phyloP scores from a whole-genome alignment of 2,888 invertebrate species.

The Fissipunctia ypsillon region DNA sequence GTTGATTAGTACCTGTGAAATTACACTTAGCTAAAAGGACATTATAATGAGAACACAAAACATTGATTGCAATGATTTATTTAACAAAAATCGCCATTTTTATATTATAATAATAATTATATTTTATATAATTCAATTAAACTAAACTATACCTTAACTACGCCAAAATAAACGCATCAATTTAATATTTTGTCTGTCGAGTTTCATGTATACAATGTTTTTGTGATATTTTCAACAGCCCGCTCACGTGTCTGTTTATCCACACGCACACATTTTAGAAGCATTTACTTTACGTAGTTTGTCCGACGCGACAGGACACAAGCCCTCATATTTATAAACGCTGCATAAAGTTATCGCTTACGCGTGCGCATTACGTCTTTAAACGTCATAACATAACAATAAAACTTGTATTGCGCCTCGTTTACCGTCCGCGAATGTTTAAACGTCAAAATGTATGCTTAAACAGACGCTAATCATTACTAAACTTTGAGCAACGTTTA shows the following conservation, averaged over 20 bases:
- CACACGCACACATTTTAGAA: neutral
- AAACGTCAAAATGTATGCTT: too few relatives aligned
- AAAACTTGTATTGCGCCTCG: too few relatives aligned
- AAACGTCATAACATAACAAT: too few relatives aligned
- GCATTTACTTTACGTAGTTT: neutral
- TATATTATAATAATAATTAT: slow-evolving; percentile 61
- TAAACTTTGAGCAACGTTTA: too few relatives aligned
- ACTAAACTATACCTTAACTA: slow-evolving; percentile 52
- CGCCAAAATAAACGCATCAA: slow-evolving; percentile 11
- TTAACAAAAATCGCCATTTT: slow-evolving; percentile 73
- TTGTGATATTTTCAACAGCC: neutral
- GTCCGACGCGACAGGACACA: too few relatives aligned
- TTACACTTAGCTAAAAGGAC: too few relatives aligned
- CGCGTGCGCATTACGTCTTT: too few relatives aligned
- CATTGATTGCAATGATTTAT: slow-evolving; percentile 73
- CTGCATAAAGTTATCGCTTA: too few relatives aligned
- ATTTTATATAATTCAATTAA: slow-evolving; percentile 49
- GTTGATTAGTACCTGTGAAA: too few relatives aligned
- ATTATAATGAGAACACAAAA: slow-evolving; percentile 58
- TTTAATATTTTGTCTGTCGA: slow-evolving; percentile 1
- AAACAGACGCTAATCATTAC: too few relatives aligned
- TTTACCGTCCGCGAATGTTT: too few relatives aligned
- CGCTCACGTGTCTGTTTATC: neutral
- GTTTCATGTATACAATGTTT: slow-evolving; percentile 19
- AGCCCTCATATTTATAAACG: too few relatives aligned